Evolutionary conservation across 1,140 invertebrate genomes (phyloP), one percentile per base, ranked within the genome.

Genomic region (Sinonovacula constricta): DNA sequence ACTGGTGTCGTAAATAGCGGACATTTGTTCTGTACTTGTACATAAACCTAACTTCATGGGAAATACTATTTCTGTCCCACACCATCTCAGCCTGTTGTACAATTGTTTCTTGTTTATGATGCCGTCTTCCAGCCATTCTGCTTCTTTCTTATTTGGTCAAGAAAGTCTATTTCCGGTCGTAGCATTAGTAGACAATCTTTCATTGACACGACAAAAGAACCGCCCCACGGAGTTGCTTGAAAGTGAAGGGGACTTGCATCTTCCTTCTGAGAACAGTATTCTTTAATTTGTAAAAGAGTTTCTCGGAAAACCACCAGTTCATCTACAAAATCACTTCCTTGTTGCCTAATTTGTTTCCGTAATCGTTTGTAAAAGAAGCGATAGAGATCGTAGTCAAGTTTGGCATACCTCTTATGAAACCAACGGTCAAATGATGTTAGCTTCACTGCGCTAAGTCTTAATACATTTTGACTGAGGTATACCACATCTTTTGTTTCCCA

Each of bases 401-500:
- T 63, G 3, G 83, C 77, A 57, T 70, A 80, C 5, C 68, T 67
- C 31, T 45, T 66, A 45, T 82, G 70, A 1, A 71, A 45, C 2
- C 69, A 49, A 22, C 70, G 26, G 49, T 79, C 79, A 56, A 70
- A 63, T 12, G 69, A 39, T 28, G 53, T 34, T 3, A 57, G 31
- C 14, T 71, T 67, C 15, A 69, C 68, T n/a, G n/a, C n/a, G n/a
- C n/a, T n/a, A n/a, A n/a, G n/a, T 26, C 39, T 34, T 1, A 51
- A 51, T 10, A 69, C 14, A 59, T 83, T 81, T n/a, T 66, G 31
- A 15, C 67, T 68, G 10, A 80, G 15, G 33, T 82, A 84, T 1
- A 91, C 70, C 4, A 93, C 82, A 65, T 92, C 87, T 36, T 89
- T 87, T 5, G 90, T 77, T 18, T 90, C 82, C 92, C 92, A 93